Base-by-base conservation (phyloP, 1,140 invertebrate species). In the Cotesia vestalis region DNA sequence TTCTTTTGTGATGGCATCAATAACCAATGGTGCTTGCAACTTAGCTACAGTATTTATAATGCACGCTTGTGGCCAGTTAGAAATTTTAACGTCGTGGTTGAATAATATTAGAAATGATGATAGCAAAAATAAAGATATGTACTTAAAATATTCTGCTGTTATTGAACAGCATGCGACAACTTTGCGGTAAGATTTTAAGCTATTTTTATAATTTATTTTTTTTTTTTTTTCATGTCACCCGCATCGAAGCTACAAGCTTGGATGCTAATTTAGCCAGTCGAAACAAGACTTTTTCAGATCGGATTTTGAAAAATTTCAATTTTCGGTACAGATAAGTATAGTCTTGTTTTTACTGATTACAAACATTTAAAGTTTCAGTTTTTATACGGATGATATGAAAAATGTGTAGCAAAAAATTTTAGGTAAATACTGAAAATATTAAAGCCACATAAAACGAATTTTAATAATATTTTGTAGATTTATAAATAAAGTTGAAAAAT, bases 61-160 rank as follows among this genome's bases (percentile, higher is more conserved):
- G n/a, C 83, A 84, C 34, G 75, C 74, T 9, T 83, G 78, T 53
- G 79, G 79, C 0, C 79, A 83, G 35, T 14, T 83, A 2, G 67
- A 80, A 34, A 77, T 84, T 4, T 12, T 84, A 4, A 79, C 75
- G 5, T 64, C 17, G 17, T 20, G 73, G 59, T 59, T 75, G 6
- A 53, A 72, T 6, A 63, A 53, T 68, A 63, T 71, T 34, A 11
- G 36, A n/a, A 35, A 36, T 2, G 5, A 63, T 27, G 20, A 20
- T 4, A 57, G 52, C 11, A 46, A 4, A 35, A 6, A n/a, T 27
- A 11, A 14, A 35, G 11, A 60, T 12, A 0, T 9, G 52, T 0
- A 75, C 3, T 51, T 6, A 0, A 20, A 46, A 4, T 76, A 80
- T 6, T 27, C 52, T 2, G 57, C 71, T 0, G 79, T 79, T 11